Base-by-base conservation (phyloP, 2,113 vertebrate genomes). In the Nesoenas mayeri region DNA sequence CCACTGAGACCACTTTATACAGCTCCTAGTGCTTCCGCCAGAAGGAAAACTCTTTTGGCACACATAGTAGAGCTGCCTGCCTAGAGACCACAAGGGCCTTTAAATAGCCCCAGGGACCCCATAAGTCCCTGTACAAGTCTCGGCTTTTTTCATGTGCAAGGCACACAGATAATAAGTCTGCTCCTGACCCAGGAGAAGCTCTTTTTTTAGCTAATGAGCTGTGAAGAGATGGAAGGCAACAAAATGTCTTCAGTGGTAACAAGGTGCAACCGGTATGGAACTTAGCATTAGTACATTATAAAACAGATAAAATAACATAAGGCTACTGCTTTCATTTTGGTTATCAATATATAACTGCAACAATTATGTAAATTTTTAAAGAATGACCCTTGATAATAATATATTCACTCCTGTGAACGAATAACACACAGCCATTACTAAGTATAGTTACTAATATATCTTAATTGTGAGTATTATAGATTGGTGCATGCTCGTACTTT, bases 21-120 rank as follows among this genome's bases (percentile, higher is more conserved):
- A 97, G 97, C 92, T 98, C 97, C 96, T 97, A 44, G 96, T 92
- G 96, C 75, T 93, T 91, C 91, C 3, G n/a, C 81, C 79, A 79
- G 62, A 86, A 93, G 73, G 87, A 86, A 83, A 36, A 81, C 40
- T 73, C 91, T 85, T 92, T 26, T 18, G 83, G 90, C 77, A 3
- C 66, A 79, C 80, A 4, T 85, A 60, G 94, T 95, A 15, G 97
- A 98, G 96, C 96, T 97, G 93, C 92, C 70, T 93, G 93, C 96
- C 94, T 96, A 89, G 96, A 97, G 93, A 95, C 97, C 95, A 48
- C 53, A 56, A n/a, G 12, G 81, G 80, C 89, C 94, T 83, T 89
- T 79, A 34, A 66, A 93, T 40, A 92, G 83, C 92, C 91, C 91
- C 69, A 54, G 57, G 90, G 61, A 51, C 82, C 82, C 66, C 34